Evolutionary conservation across 2,113 vertebrate genomes (phyloP), one percentile per base, ranked within the genome.

Genomic region (Cyanoramphus novaezelandiae): DNA sequence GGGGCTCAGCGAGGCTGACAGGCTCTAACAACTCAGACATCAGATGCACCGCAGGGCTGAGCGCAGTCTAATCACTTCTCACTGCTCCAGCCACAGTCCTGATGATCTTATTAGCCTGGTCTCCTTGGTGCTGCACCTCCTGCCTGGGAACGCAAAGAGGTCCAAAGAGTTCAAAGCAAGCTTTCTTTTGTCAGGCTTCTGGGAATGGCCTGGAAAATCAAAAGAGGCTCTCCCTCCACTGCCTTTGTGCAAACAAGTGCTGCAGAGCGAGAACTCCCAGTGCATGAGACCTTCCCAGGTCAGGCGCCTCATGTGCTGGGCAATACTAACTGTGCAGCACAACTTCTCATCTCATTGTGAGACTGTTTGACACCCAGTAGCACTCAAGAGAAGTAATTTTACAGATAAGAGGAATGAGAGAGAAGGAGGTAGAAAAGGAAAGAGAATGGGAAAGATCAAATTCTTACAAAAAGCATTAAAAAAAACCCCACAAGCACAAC

Each of bases 181-280:
- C 68, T 12, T 82, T 49, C 90, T 82, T 95, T 90, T 91, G 70
- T 94, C 84, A 86, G 46, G 43, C 92, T 82, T 62, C 88, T 96
- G 85, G 89, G 91, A 92, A 77, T 1, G 7, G 83, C 47, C 60
- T 16, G 39, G 33, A 47, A 72, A 77, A 95, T 71, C 44, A 76
- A 82, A 84, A 93, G 52, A 31, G 77, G 79, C 63, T 84, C 35
- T 47, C 71, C 49, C 41, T 67, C 55, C 35, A 11, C 74, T 72
- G 86, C 64, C 93, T 93, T 80, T 65, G 57, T 77, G 91, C 87
- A 87, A 49, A 65, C 11, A 86, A 88, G 71, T 6, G 69, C 62
- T n/a, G 64, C 71, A 53, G 57, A 53, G 50, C 3, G 4, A 82
- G 78, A 63, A 4, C 20, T 64, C 15, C 72, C 53, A 23, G 68